Evolutionary conservation across 1,140 invertebrate genomes (phyloP).

Genomic region (Ostrea denselamellosa): DNA sequence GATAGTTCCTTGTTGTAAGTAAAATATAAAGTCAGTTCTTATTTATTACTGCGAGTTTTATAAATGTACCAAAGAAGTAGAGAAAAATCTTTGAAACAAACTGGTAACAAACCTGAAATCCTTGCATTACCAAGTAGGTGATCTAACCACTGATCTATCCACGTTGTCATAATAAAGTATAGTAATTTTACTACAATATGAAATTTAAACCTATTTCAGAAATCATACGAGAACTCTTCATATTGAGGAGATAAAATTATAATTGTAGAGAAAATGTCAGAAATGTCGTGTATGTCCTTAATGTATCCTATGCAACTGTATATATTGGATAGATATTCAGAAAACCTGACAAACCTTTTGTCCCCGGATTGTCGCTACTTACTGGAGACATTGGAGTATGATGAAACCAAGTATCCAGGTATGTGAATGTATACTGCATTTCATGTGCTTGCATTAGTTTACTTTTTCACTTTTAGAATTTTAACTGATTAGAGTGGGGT

Average conservation of each 20-base stretch:
- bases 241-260: no score
- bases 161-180: no score
- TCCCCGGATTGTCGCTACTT: conserved; percentile 53
- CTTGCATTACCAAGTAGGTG: no score
- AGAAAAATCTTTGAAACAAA: no score
- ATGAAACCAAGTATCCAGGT: conserved; percentile 55
- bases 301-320: background rate
- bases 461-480: background rate
- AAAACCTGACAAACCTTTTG: conserved; percentile 48
- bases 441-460: background rate
- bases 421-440: background rate
- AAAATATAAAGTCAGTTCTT: no score
- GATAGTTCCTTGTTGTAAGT: no score
- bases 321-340: conserved; percentile 52
- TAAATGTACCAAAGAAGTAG: no score
- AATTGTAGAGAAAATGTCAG: no score
- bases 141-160: no score
- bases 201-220: background rate
- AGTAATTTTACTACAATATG: background rate
- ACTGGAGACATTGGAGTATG: conserved; percentile 50
- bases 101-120: no score
- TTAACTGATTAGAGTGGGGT: background rate
- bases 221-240: background rate
- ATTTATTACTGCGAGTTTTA: no score
- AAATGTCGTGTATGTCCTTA: no score